Evolutionary conservation across 2,113 vertebrate species (phyloP).

Genomic region (Prietella phreatophila): DNA sequence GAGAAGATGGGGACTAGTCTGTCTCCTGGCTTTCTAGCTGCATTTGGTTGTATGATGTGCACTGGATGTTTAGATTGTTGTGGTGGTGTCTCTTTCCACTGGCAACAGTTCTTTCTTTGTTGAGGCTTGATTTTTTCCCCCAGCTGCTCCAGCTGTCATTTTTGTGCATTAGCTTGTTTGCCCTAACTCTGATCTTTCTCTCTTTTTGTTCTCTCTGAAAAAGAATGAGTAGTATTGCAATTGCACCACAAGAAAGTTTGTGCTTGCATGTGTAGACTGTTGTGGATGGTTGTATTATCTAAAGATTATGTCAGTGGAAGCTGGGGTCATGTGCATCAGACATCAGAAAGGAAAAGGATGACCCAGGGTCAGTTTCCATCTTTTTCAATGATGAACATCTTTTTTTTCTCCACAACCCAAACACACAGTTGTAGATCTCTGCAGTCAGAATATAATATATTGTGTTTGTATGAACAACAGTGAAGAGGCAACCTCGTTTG

Average conservation of each 20-base stretch:
- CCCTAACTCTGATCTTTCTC: neutral
- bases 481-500: neutral
- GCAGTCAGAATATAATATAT: neutral
- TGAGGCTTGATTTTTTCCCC: neutral
- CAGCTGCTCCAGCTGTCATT: conserved; percentile 5
- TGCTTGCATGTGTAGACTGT: neutral
- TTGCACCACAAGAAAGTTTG: neutral
- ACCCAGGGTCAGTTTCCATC: conserved; percentile 9
- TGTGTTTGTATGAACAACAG: conserved; percentile 2
- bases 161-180: neutral
- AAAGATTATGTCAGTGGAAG: conserved; percentile 1
- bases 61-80: conserved; percentile 25
- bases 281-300: conserved; percentile 7
- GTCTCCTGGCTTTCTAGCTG: neutral
- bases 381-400: neutral
- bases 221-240: neutral
- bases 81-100: neutral
- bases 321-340: conserved; percentile 14
- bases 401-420: neutral
- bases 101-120: conserved; percentile 9
- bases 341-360: conserved; percentile 3
- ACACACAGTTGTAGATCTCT: neutral
- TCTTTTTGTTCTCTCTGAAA: conserved; percentile 20
- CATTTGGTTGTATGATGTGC: conserved; percentile 9
- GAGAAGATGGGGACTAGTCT: neutral